These are phyloP conservation scores for Podarcis muralis DNA, from an alignment of 2,113 vertebrate species.

Conservation along the genomic window DNA sequence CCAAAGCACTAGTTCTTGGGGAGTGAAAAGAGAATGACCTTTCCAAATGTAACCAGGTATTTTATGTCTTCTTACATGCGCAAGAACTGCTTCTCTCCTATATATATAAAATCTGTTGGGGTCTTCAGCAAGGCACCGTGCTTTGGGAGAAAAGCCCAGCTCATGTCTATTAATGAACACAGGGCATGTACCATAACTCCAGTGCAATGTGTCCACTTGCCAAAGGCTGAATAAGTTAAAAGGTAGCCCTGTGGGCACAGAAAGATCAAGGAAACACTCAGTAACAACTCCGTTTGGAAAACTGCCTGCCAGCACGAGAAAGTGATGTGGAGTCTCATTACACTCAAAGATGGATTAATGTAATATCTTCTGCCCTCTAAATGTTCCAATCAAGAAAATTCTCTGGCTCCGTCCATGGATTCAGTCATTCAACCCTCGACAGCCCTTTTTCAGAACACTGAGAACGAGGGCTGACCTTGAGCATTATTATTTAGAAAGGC, in stretches of 20 bases:
- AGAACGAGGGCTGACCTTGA: conserved; percentile 57
- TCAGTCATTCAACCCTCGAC: conserved; percentile 38
- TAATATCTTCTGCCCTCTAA: conserved; percentile 52
- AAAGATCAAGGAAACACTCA: conserved; percentile 54
- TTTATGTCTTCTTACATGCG: background rate
- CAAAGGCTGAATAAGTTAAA: conserved; percentile 43
- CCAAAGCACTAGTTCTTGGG: background rate
- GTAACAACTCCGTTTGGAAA: conserved; percentile 51
- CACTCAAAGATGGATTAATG: conserved; percentile 57
- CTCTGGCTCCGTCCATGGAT: conserved; percentile 48
- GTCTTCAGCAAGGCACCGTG: background rate
- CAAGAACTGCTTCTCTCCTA: background rate
- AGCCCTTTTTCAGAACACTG: conserved; percentile 13
- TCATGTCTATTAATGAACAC: background rate
- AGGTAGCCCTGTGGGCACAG: conserved; percentile 36
- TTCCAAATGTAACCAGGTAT: conserved; percentile 24
- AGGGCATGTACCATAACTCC: conserved; percentile 8
- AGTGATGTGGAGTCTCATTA: conserved; percentile 57
- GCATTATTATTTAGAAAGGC: conserved; percentile 34
- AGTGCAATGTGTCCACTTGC: conserved; percentile 20
- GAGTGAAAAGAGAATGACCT: background rate
- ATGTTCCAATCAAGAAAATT: conserved; percentile 60
- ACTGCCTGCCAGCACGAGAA: conserved; percentile 43
- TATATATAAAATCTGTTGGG: background rate
- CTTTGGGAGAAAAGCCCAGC: conserved; percentile 29